Base-by-base conservation (phyloP, 2,888 invertebrate species). In the Sphecodes monilicornis region DNA sequence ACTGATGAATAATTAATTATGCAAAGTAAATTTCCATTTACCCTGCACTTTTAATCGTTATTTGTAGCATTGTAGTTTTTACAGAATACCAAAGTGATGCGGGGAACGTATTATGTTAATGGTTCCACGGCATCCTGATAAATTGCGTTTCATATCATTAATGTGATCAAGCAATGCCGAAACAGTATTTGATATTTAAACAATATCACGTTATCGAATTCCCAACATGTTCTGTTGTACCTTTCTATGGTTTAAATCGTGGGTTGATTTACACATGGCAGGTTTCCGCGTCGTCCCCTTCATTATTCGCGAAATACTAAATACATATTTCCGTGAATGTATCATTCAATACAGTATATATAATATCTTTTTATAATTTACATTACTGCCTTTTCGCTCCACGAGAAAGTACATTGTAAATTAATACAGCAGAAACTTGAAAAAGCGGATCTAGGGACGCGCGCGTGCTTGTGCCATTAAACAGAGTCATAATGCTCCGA, bases 301-400 rank as follows among this genome's bases (percentile, higher is more conserved):
- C 41, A 39, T 77, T 80, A 80, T 46, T 70, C 43, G n/a, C 22
- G 36, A 50, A 72, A 68, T 79, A 43, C 68, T 78, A 8, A 29
- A 54, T 57, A n/a, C n/a, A n/a, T n/a, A 68, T 68, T 78, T 72
- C 54, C 36, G 32, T 8, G 36, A 43, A 57, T 26, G 32, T 1
- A 32, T 32, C 13, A 57, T 57, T 57, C 57, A 3, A 26, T 57
- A 57, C 50, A 5, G 22, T 18, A 4, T 8, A 8, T 22, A 22
- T 8, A 50, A 50, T 22, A 50, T 50, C 22, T 50, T 50, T 22
- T 22, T 50, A 22, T n/a, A n/a, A n/a, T 54, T 3, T 6, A 54
- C 11, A 54, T 54, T 11, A 4, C n/a, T n/a, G 3, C 11, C n/a
- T n/a, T n/a, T 3, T 8, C n/a, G 11, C 54, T 0, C 8, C 10